Percentiles rank a stretch among this genome's conserved stretches.
phyloP scores from a whole-genome alignment of 2,113 vertebrate genomes.

The Herpetotheres cachinnans region DNA sequence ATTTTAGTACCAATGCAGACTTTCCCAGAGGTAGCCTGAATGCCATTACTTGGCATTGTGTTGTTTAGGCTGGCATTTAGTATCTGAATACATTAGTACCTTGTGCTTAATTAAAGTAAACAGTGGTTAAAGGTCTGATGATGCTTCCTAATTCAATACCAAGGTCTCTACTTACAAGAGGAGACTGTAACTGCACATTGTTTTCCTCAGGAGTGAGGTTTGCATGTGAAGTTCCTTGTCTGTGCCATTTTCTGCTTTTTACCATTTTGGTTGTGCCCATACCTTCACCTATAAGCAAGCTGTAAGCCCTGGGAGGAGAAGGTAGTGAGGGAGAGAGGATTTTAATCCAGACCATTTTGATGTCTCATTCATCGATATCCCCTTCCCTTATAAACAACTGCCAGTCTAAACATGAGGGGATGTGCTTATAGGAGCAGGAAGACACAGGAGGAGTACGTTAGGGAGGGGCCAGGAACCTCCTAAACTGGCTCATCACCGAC shows the following conservation, averaged over 20 bases:
- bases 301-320: background rate
- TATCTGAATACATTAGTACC: constrained; percentile 26
- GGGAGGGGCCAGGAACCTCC: background rate
- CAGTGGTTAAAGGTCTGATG: constrained; percentile 42
- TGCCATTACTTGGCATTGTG: background rate
- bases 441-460: background rate
- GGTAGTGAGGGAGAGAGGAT: background rate
- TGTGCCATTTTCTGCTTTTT: background rate
- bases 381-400: background rate
- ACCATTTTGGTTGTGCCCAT: background rate
- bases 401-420: background rate
- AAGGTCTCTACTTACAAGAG: background rate
- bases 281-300: background rate
- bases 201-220: background rate
- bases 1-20: background rate
- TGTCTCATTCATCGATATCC: background rate
- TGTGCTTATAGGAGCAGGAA: background rate
- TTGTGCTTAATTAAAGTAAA: constrained; percentile 37
- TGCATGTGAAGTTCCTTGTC: background rate
- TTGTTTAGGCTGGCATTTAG: constrained; percentile 39
- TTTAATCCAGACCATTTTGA: background rate
- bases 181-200: background rate
- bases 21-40: background rate
- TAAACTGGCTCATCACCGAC: background rate
- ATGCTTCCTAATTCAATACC: constrained; percentile 23